These are phyloP conservation scores for Microcebus ravelobensis DNA, from an alignment of 2,113 vertebrate genomes.

Conservation along the genomic window DNA sequence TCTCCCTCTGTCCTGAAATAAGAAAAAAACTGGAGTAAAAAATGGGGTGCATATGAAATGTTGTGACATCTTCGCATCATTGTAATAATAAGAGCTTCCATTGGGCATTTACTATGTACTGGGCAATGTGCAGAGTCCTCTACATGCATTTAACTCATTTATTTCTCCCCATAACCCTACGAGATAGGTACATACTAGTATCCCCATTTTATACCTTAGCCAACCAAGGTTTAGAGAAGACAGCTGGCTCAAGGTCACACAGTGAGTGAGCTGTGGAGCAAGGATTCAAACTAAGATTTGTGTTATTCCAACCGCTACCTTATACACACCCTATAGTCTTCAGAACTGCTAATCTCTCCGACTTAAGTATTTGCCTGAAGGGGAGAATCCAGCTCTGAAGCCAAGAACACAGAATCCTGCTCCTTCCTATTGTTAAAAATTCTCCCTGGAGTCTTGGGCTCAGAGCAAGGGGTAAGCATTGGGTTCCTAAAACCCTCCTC, in stretches of 20 bases:
- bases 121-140: background rate
- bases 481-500: background rate
- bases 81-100: conserved; percentile 27
- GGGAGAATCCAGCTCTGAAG: background rate
- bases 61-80: conserved; percentile 29
- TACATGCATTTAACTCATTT: background rate
- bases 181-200: background rate
- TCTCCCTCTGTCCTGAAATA: conserved; percentile 10
- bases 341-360: background rate
- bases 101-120: background rate
- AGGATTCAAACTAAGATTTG: background rate
- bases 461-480: background rate
- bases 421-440: background rate
- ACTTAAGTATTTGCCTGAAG: background rate
- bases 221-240: background rate
- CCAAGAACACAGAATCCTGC: background rate
- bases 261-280: background rate
- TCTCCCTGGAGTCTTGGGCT: background rate
- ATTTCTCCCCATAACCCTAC: background rate
- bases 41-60: background rate
- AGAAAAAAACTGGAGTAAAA: background rate
- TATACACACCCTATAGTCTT: background rate
- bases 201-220: background rate
- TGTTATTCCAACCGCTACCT: background rate
- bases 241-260: background rate